Evolutionary conservation across 2,888 invertebrate species (phyloP).

Genomic region (Rhogogaster chlorosoma): DNA sequence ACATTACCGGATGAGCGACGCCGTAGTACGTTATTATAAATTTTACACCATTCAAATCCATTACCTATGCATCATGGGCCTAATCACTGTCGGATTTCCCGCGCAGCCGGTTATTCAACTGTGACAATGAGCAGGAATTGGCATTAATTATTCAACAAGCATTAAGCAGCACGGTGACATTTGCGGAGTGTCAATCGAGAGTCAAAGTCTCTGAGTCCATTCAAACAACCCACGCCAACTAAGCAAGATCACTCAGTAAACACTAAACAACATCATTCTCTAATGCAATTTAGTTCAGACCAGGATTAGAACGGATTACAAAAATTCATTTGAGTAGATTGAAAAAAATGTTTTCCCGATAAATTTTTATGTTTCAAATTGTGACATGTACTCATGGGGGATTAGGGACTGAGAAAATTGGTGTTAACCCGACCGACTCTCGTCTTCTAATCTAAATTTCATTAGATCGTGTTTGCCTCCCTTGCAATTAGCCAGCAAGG

Average conservation of each 20-base stretch:
- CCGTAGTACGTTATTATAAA: not conserved
- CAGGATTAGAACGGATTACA: too few relatives aligned
- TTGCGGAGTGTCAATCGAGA: not conserved
- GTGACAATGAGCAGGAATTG: constrained; percentile 4
- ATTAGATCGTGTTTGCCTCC: too few relatives aligned
- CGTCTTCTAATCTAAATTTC: too few relatives aligned
- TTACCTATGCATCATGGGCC: not conserved
- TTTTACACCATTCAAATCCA: not conserved
- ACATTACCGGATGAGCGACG: not conserved
- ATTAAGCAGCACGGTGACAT: constrained; percentile 45
- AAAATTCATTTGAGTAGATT: too few relatives aligned
- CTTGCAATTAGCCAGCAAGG: too few relatives aligned
- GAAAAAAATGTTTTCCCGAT: too few relatives aligned
- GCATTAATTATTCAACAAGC: constrained; percentile 21
- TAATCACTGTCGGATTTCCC: not conserved
- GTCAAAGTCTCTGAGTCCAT: not conserved
- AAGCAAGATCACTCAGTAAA: not conserved
- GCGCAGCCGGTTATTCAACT: not conserved
- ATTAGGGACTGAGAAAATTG: too few relatives aligned
- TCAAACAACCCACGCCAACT: not conserved
- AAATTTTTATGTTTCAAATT: too few relatives aligned
- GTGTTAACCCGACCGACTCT: too few relatives aligned
- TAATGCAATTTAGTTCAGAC: too few relatives aligned
- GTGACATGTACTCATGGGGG: too few relatives aligned
- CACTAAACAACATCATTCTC: not conserved